Base-by-base conservation (phyloP, 2,797 vertebrate species). In the Premnoplex brunnescens region DNA sequence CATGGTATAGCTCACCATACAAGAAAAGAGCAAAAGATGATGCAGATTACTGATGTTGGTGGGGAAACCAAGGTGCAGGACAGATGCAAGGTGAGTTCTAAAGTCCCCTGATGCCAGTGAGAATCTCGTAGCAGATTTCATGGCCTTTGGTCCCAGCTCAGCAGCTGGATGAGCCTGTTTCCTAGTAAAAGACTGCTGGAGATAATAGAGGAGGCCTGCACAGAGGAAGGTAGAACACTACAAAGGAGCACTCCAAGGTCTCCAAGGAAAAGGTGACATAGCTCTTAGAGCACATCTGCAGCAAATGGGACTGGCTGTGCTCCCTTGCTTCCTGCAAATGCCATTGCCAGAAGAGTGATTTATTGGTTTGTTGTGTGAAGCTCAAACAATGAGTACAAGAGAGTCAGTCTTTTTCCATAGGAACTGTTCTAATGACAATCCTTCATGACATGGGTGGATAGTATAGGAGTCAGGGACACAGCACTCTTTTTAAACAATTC, bases 401-500 rank as follows among this genome's bases (percentile, higher is more conserved):
- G 21, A 58, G 26, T n/a, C 2, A 0, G 24, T n/a, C 36, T 67
- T 95, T 89, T 94, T 89, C 91, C 59, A 37, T 60, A 85, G 58
- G 75, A 83, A 93, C 77, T 94, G 66, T 56, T 94, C 74, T 67
- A 84, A 74, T 39, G 63, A 76, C 88, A 75, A 77, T 67, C 56
- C 62, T 84, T 87, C 69, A 66, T 82, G 83, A 67, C 77, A 56
- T 60, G 68, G 37, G 68, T 72, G 72, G 94, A 62, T 54, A 90
- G 62, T 12, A 62, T 2, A 91, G 51, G 63, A 78, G 12, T 28
- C 13, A 18, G 73, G 81, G 87, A 91, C 55, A 81, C 59, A 63
- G 76, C 54, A 74, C 56, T 54, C 82, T 93, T 93, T 96, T 93
- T 62, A 93, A 97, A 86, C 77, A 88, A 69, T 46, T 77, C 81